A percentile compares a stretch with the other conserved stretches of the same genome.
phyloP scores from a whole-genome alignment of 1,140 invertebrate genomes.

The Temnothorax curvispinosus region DNA sequence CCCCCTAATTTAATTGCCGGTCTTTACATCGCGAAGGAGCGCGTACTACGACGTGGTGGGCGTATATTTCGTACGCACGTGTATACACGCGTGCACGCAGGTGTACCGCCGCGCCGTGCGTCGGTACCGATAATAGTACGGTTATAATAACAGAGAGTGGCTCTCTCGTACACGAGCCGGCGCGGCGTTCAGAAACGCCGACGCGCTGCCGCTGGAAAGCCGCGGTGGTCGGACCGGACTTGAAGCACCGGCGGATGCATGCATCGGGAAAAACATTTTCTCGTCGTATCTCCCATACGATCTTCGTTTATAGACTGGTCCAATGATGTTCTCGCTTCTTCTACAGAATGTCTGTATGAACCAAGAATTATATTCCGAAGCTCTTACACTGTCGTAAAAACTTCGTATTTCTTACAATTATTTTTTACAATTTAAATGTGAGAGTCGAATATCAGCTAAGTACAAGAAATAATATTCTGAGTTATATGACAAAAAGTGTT shows the following conservation, averaged over 20 bases:
- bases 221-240: conserved; percentile 39
- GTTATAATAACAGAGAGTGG: conserved; percentile 76
- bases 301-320: not conserved
- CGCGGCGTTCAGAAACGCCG: conserved; percentile 55
- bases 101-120: conserved; percentile 52
- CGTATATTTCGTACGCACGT: conserved; percentile 41
- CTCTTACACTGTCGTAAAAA: not conserved
- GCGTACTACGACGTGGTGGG: conserved; percentile 47
- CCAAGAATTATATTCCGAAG: not conserved
- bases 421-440: not conserved
- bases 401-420: not conserved
- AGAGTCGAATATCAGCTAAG: too few species aligned
- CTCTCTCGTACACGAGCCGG: conserved; percentile 19
- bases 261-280: conserved; percentile 32
- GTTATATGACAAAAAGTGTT: not conserved
- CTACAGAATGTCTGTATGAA: not conserved
- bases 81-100: conserved; percentile 41
- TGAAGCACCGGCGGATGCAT: conserved; percentile 25
- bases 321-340: not conserved
- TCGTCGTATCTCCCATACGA: conserved; percentile 25
- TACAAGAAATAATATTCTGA: not conserved
- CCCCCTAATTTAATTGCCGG: conserved; percentile 74
- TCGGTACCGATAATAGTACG: conserved; percentile 73
- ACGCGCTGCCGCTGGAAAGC: conserved; percentile 39
- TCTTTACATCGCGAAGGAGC: conserved; percentile 51